A percentile compares a stretch with the other conserved stretches of the same genome.
Evolutionary conservation across 2,113 vertebrate genomes (phyloP).

Genomic region (Plectropomus leopardus): DNA sequence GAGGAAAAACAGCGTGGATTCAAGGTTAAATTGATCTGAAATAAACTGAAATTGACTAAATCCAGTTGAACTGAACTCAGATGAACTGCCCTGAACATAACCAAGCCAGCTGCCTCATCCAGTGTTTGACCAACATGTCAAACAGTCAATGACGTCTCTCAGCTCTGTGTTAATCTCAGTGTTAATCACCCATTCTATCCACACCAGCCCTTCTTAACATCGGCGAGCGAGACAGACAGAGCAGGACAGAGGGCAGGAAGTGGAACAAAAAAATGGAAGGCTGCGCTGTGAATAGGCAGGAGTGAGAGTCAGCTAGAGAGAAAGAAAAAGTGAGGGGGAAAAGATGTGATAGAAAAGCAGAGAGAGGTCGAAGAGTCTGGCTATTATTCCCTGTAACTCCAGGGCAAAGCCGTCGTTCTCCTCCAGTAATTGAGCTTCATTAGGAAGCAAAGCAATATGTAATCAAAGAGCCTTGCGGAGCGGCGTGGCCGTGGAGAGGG

Average conservation of each 20-base stretch:
- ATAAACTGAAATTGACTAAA: not conserved
- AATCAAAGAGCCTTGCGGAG: conserved; percentile 77
- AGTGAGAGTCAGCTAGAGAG: conserved; percentile 31
- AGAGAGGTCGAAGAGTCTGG: conserved; percentile 35
- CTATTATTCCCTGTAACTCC: conserved; percentile 66
- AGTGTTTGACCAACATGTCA: not conserved
- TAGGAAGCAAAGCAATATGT: conserved; percentile 79
- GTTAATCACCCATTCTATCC: conserved; percentile 46
- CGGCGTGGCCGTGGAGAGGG: conserved; percentile 55
- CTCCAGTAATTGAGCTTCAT: conserved; percentile 78
- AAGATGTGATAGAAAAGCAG: conserved; percentile 8
- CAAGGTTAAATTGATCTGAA: not conserved
- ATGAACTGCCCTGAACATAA: conserved; percentile 19
- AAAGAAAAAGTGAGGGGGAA: not conserved
- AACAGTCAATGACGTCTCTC: conserved; percentile 22
- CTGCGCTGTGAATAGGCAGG: conserved; percentile 8
- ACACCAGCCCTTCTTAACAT: conserved; percentile 22
- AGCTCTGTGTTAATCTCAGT: conserved; percentile 36
- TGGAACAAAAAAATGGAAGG: conserved; percentile 17
- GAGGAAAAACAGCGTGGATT: not conserved
- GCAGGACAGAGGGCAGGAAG: conserved; percentile 25
- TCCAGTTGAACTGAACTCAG: not conserved
- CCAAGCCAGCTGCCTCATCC: not conserved
- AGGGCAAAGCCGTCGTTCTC: conserved; percentile 66
- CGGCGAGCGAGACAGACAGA: conserved; percentile 19